Conservation (phyloP, 2,888 invertebrate species). For the Amorpha juglandis region DNA sequence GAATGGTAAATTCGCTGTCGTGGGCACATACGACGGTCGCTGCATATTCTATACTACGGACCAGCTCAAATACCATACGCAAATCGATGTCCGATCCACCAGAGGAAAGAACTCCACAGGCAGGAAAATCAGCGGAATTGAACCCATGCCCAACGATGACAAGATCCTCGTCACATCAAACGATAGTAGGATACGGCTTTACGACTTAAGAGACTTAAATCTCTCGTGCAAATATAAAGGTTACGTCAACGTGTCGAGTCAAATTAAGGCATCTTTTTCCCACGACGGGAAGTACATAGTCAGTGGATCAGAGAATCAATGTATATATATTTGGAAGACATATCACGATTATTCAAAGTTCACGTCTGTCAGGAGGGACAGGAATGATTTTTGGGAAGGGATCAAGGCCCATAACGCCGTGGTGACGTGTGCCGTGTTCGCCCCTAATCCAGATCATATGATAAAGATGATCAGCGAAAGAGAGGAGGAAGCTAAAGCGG, state of each 20-base stretch:
- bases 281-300: slow-evolving; percentile 99
- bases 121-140: slow-evolving; percentile 98
- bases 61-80: slow-evolving; percentile 98
- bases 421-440: slow-evolving; percentile 98
- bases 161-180: slow-evolving; percentile 99
- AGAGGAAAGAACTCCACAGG: slow-evolving; percentile 98
- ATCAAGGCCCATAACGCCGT: slow-evolving; percentile 94
- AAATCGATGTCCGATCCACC: slow-evolving; percentile 97
- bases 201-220: slow-evolving; percentile 97
- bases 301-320: slow-evolving; percentile 98
- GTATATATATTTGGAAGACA: slow-evolving; percentile 99
- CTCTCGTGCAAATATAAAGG: slow-evolving; percentile 97
- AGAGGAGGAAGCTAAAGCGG: slow-evolving; percentile 65
- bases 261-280: slow-evolving; percentile 98
- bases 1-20: slow-evolving; percentile 98
- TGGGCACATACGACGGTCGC: slow-evolving; percentile 98
- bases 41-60: slow-evolving; percentile 99
- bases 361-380: slow-evolving; percentile 94
- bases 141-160: slow-evolving; percentile 97
- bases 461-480: slow-evolving; percentile 88
- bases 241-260: slow-evolving; percentile 96
- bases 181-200: slow-evolving; percentile 97
- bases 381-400: slow-evolving; percentile 99
- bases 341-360: slow-evolving; percentile 98
- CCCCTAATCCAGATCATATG: slow-evolving; percentile 97